Evolutionary conservation across 2,797 vertebrate species (phyloP), one percentile per base, ranked within the genome.

Genomic region (Clarias laeviceps): DNA sequence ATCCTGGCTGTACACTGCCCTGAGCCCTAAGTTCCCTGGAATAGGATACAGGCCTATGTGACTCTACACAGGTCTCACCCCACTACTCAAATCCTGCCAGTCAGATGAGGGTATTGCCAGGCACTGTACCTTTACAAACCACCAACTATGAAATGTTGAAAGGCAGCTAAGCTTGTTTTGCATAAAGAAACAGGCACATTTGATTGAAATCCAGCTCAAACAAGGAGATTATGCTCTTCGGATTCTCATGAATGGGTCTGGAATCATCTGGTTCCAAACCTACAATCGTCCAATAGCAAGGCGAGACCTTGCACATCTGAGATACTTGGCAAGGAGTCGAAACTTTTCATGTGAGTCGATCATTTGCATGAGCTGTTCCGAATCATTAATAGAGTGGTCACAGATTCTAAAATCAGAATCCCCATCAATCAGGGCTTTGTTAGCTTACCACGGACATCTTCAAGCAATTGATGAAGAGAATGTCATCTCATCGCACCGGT

Each of bases 301-400:
- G 22, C 37, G 24, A 70, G 69, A 70, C 34, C 24, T 29, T 4
- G 56, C n/a, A 32, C 7, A 54, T 17, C 40, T 50, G 12, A 73
- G 40, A 50, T 62, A 81, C 69, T 45, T 14, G 15, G 2, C 11
- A 72, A 45, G 22, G 7, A 22, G 17, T 1, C 7, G 29, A 37
- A 4, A 4, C 11, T 40, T 9, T 3, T 5, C 22, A 9, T 78
- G 56, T 50, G 64, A 56, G 68, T 34, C 0, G 11, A 29, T 73
- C 37, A 85, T 83, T 85, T 80, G 62, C 72, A 29, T 12, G 54
- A 74, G 81, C n/a, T 70, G 74, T 77, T 22, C 45, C 50, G 61
- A 29, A 85, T 78, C 59, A 79, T 84, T 82, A 62, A 72, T 17
- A 62, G 34, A 45, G 69, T 18, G 7, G 50, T 20, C 50, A n/a